Evolutionary conservation across 2,888 invertebrate species (phyloP), one percentile per base, ranked within the genome.

Genomic region (Chalcis sispes): DNA sequence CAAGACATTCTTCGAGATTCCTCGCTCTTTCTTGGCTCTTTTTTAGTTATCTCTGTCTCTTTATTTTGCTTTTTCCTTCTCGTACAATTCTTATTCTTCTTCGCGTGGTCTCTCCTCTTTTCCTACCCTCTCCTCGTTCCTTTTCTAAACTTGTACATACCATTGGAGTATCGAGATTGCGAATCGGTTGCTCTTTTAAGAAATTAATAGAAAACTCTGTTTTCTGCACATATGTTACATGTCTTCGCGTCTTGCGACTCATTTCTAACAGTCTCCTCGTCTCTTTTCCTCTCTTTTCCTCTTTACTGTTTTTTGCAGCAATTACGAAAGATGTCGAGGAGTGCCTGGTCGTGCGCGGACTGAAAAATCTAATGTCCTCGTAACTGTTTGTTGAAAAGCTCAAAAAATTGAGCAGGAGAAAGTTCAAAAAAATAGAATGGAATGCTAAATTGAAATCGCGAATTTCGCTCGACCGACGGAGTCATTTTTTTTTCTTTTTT

Each of bases 41-140:
- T 67, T 67, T 66, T 61, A 25, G 58, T 46, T n/a, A n/a, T n/a
- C n/a, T 58, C 97, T 85, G 98, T 98, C 91, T 97, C 98, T 8
- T 20, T 46, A 52, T 27, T 15, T 20, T 36, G 42, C 40, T 50
- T 52, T 36, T 50, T 58, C 42, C 8, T 40, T 27, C 56, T 52
- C 65, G 5, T n/a, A 13, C 32, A n/a, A 15, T 46, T 15, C 10
- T 4, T 18, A 13, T 20, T 3, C 52, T 23, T 15, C 32, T 46
- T 56, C 32, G 40, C 20, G 18, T 8, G 15, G 25, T 64, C 52
- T n/a, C 3, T 13, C 36, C 10, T 36, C 36, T 36, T 36, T 10
- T 36, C 10, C 36, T 36, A 7, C 61, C 10, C 54, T 4, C 42
- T 42, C 15, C 42, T 13, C 42, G 15, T 15, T 42, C 15, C 42